phyloP scores from a whole-genome alignment of 2,888 invertebrate species.

The Cryptocephalus moraei region DNA sequence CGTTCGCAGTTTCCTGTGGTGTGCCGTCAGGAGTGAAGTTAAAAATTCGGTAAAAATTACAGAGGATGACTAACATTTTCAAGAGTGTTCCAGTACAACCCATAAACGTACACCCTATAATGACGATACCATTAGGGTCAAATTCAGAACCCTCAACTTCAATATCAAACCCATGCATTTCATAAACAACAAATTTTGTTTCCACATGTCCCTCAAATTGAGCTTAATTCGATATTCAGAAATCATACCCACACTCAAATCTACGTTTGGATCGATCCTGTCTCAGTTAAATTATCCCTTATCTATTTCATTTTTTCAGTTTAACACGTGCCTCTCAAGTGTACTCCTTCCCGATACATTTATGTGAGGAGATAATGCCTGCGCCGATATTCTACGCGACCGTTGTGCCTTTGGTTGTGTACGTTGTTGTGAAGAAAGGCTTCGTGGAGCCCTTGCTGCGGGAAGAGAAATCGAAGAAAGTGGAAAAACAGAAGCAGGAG shows the following conservation, averaged over 20 bases:
- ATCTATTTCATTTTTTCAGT: conserved; percentile 47
- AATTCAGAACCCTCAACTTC: no score
- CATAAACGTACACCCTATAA: no score
- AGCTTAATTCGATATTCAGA: no score
- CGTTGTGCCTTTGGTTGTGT: conserved; percentile 71
- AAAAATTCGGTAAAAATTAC: conserved; percentile 62
- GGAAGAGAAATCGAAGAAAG: conserved; percentile 66
- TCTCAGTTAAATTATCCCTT: no score
- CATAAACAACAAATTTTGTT: no score
- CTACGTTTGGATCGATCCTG: no score
- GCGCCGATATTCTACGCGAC: conserved; percentile 91
- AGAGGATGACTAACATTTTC: neutral
- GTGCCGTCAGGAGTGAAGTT: conserved; percentile 81
- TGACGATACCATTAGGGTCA: no score
- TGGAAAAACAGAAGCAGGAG: conserved; percentile 71
- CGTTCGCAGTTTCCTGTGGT: conserved; percentile 77
- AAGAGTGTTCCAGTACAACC: no score
- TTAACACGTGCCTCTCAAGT: conserved; percentile 79
- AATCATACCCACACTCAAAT: no score
- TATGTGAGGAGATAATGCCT: conserved; percentile 83
- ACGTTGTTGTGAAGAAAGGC: conserved; percentile 72
- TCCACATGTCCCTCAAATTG: no score
- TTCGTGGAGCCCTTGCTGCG: conserved; percentile 75
- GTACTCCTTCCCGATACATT: conserved; percentile 78
- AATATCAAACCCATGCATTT: no score